Evolutionary conservation across 2,888 invertebrate genomes (phyloP).

Genomic region (Coelinius sp.): DNA sequence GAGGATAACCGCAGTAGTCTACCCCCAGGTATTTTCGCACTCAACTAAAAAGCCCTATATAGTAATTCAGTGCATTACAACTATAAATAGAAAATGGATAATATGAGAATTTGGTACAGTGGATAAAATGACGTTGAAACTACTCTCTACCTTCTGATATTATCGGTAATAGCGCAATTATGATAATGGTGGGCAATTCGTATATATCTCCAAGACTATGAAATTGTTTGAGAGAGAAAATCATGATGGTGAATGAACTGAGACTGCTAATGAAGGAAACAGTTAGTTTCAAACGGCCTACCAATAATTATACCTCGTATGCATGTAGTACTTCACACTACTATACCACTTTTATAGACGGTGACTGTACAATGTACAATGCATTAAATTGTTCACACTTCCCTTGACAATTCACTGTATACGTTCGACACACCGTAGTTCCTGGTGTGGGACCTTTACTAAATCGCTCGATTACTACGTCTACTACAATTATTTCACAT

Average conservation of each 20-base stretch:
- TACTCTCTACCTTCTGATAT: constrained; percentile 56
- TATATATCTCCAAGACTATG: constrained; percentile 53
- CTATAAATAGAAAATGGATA: constrained; percentile 68
- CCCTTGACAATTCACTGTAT: constrained; percentile 60
- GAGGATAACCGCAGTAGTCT: constrained; percentile 2
- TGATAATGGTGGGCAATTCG: constrained; percentile 70
- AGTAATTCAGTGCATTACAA: constrained; percentile 16
- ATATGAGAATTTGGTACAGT: constrained; percentile 57
- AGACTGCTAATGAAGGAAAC: constrained; percentile 72
- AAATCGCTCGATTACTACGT: constrained; percentile 3
- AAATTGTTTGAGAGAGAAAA: constrained; percentile 58
- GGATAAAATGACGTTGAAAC: constrained; percentile 51
- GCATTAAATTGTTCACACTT: constrained; percentile 71
- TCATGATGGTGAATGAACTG: constrained; percentile 62
- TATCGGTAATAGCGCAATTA: constrained; percentile 71
- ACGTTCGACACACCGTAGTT: constrained; percentile 58
- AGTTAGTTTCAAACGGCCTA: constrained; percentile 71
- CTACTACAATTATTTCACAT: neutral
- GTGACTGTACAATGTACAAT: constrained; percentile 56
- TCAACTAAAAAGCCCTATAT: constrained; percentile 24
- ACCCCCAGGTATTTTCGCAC: constrained; percentile 14
- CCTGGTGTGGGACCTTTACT: constrained; percentile 38
- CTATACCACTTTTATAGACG: constrained; percentile 26
- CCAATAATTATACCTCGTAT: constrained; percentile 69
- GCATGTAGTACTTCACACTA: constrained; percentile 52